A percentile compares a stretch with the other conserved stretches of the same genome.
Evolutionary conservation across 2,888 invertebrate genomes (phyloP).

Genomic region (Meganola albula): DNA sequence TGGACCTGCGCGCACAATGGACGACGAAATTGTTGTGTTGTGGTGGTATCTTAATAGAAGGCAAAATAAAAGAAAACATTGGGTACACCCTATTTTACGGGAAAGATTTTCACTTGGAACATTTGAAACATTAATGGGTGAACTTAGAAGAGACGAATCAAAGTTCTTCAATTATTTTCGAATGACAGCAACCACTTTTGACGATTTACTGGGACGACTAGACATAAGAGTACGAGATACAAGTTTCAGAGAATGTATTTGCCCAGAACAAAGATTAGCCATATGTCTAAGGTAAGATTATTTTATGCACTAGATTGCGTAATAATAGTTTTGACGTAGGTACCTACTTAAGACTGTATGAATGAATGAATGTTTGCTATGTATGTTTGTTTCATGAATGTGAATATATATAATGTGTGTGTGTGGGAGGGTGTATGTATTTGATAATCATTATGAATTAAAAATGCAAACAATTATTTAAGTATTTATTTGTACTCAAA

Average conservation of each 20-base stretch:
- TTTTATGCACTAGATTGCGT: conserved; percentile 20
- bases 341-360: conserved; percentile 18
- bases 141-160: no score
- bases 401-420: conserved; percentile 18
- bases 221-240: conserved; percentile 20
- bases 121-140: no score
- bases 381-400: conserved; percentile 15
- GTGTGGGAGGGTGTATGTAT: conserved; percentile 14
- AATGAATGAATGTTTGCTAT: conserved; percentile 18
- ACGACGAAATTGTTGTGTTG: no score
- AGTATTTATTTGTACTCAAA: conserved; percentile 29
- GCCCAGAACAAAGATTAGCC: conserved; percentile 26
- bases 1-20: conserved; percentile 18
- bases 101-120: conserved; percentile 27
- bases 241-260: conserved; percentile 28
- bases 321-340: conserved; percentile 18
- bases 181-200: conserved; percentile 25
- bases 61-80: conserved; percentile 22
- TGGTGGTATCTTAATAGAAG: conserved; percentile 18
- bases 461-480: conserved; percentile 26
- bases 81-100: no score
- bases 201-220: conserved; percentile 21
- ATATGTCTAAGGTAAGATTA: conserved; percentile 25
- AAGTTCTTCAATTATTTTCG: no score
- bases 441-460: conserved; percentile 23